phyloP scores from a whole-genome alignment of 1,140 invertebrate genomes.

The Lineus longissimus region DNA sequence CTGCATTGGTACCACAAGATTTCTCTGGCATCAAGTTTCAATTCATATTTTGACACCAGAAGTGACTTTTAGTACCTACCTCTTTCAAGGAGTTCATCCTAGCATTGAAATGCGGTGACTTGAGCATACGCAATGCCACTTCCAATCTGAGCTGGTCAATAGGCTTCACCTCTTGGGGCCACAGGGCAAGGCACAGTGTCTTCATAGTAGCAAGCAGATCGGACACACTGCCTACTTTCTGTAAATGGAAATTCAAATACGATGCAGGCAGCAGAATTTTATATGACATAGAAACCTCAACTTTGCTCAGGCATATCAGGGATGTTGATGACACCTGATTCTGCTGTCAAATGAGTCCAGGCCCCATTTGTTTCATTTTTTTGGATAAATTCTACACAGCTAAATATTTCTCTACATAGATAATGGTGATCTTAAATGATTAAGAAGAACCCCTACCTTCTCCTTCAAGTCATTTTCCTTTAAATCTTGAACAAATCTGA shows the following conservation, averaged over 20 bases:
- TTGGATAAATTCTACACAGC: too few species aligned
- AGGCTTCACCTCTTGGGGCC: slow-evolving; percentile 52
- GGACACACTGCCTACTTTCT: slow-evolving; percentile 56
- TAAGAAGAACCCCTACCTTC: slow-evolving; percentile 42
- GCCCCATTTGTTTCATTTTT: too few species aligned
- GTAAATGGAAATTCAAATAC: slow-evolving; percentile 23
- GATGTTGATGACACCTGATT: too few species aligned
- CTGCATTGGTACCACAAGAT: too few species aligned
- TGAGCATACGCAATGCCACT: slow-evolving; percentile 58
- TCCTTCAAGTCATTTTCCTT: slow-evolving; percentile 56
- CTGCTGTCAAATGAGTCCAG: too few species aligned
- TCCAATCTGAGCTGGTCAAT: slow-evolving; percentile 56
- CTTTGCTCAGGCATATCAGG: background rate
- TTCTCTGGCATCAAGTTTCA: too few species aligned
- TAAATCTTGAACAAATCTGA: slow-evolving; percentile 51
- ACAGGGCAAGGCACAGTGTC: slow-evolving; percentile 55
- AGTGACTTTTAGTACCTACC: slow-evolving; percentile 31
- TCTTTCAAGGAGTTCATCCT: slow-evolving; percentile 61
- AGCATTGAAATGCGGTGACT: slow-evolving; percentile 59
- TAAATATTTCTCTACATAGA: too few species aligned
- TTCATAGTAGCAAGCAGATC: slow-evolving; percentile 57
- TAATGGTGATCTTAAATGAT: background rate
- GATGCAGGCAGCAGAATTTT: background rate
- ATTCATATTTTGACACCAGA: too few species aligned
- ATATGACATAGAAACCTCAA: background rate